These are phyloP conservation scores for Novumbra hubbsi DNA, from an alignment of 2,797 vertebrate genomes.

Conservation along the genomic window DNA sequence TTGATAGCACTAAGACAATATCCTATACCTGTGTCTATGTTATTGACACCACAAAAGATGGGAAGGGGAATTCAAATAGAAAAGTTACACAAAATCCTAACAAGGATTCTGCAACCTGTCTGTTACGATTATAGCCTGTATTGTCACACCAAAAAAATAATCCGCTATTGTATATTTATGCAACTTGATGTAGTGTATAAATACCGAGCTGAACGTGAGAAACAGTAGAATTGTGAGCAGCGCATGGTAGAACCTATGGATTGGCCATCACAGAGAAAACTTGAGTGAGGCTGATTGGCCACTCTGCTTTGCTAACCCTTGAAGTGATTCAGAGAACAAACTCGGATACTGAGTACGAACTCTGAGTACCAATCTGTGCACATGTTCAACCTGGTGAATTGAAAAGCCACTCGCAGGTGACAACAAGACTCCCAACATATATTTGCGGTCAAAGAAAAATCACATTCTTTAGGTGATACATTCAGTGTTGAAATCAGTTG, in stretches of 20 bases:
- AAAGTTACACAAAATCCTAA: not conserved
- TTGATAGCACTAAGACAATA: not conserved
- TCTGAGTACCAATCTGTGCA: not conserved
- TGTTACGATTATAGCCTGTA: not conserved
- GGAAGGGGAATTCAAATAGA: not conserved
- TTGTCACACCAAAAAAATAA: not conserved
- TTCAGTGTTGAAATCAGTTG: not conserved
- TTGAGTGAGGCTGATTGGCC: not conserved
- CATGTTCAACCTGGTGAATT: not conserved
- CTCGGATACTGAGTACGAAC: not conserved
- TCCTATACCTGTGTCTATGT: not conserved
- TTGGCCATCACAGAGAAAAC: not conserved
- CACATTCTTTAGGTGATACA: not conserved
- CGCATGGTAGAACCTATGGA: not conserved
- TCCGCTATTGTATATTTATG: not conserved
- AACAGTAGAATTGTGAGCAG: not conserved
- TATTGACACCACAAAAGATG: not conserved
- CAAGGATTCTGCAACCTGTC: not conserved
- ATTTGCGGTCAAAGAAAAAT: not conserved
- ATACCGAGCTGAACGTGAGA: not conserved
- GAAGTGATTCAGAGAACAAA: constrained; percentile 19
- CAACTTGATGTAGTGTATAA: not conserved
- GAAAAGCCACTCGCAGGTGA: not conserved
- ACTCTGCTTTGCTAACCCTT: constrained; percentile 6
- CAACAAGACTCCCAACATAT: not conserved